Evolutionary conservation across 2,113 vertebrate species (phyloP).

Genomic region (Rhynchopsitta pachyrhyncha): DNA sequence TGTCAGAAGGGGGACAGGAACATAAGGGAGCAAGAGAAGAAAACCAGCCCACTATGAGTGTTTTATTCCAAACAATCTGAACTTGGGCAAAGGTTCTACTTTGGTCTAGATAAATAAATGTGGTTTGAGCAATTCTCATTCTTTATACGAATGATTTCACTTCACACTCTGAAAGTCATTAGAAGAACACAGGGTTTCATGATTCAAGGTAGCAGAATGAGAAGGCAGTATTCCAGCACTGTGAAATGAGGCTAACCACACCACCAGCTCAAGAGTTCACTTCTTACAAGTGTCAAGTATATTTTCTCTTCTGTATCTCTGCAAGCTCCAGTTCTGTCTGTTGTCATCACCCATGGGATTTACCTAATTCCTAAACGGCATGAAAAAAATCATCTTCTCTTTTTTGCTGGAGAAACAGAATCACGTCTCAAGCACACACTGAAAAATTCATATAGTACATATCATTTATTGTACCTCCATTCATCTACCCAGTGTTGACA

Average conservation of each 20-base stretch:
- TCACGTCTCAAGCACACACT: background rate
- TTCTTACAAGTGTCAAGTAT: constrained; percentile 21
- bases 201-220: constrained; percentile 30
- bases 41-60: background rate
- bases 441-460: background rate
- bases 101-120: background rate
- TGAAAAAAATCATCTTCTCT: background rate
- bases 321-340: constrained; percentile 27
- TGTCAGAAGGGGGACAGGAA: background rate
- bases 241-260: background rate
- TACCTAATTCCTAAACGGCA: constrained; percentile 45
- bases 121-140: background rate
- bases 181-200: background rate
- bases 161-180: background rate
- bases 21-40: background rate
- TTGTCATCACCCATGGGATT: constrained; percentile 53
- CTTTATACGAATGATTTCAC: constrained; percentile 26
- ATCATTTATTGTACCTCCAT: background rate
- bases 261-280: background rate
- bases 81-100: background rate
- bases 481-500: background rate
- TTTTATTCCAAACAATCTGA: background rate
- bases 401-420: constrained; percentile 38
- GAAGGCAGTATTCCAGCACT: constrained; percentile 26
- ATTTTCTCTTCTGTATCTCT: constrained; percentile 18